Evolutionary conservation across 2,797 vertebrate genomes (phyloP).

Genomic region (Poecile montanus): DNA sequence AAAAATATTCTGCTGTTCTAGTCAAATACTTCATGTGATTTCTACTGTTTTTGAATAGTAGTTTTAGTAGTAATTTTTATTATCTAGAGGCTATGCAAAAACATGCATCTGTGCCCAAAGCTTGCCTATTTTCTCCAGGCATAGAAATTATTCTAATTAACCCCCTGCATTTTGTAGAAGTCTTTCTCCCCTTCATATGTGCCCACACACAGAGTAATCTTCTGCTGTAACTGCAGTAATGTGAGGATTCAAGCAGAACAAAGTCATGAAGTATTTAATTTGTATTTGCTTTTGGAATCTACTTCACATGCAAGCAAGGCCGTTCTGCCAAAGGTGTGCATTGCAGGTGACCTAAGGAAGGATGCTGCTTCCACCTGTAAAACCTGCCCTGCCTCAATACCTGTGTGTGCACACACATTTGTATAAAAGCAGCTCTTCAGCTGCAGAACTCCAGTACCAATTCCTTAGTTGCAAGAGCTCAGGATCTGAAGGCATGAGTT

Average conservation of each 20-base stretch:
- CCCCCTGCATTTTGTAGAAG: background rate
- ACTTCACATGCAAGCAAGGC: background rate
- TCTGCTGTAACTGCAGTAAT: background rate
- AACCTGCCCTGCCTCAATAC: background rate
- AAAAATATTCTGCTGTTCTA: background rate
- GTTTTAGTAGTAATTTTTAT: background rate
- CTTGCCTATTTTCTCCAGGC: background rate
- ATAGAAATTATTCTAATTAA: background rate
- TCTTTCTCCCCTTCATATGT: background rate
- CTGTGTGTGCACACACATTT: accelerated
- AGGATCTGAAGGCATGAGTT: background rate
- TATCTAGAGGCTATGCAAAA: background rate
- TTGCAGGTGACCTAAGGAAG: background rate
- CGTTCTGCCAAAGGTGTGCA: background rate
- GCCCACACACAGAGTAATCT: background rate
- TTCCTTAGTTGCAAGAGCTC: background rate
- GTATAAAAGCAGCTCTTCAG: background rate
- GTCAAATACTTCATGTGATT: background rate
- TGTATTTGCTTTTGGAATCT: background rate
- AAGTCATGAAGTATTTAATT: background rate
- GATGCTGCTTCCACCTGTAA: background rate
- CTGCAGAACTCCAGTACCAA: accelerated
- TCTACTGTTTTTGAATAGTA: background rate
- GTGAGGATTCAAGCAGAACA: background rate
- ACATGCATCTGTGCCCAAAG: background rate